Base-by-base conservation (phyloP, 1,140 invertebrate species). In the Brachionus paranguensis region DNA sequence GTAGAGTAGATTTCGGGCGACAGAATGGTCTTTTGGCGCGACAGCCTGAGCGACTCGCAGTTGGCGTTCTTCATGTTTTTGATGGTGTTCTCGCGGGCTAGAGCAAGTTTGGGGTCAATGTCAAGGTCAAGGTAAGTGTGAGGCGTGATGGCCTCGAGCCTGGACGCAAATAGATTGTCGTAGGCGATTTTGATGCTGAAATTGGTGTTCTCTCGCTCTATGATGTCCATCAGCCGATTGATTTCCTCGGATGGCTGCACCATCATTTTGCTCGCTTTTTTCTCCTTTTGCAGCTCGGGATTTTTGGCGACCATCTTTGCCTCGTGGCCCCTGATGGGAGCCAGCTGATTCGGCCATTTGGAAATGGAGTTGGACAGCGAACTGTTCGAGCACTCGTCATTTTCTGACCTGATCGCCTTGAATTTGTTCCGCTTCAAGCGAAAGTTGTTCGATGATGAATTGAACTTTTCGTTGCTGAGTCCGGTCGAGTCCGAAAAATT, bases 181-280 rank as follows among this genome's bases (percentile, higher is more conserved):
- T 76, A 76, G 8, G 72, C 41, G 12, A 76, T 47, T 76, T 76
- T 76, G 43, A 76, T 50, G 27, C 72, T 76, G n/a, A 76, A 76
- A 53, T 76, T 76, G 12, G 72, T 76, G 45, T 76, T 76, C 50
- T 76, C 72, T 17, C 72, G 11, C 27, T 76, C 72, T 0, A 76
- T 76, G 24, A 76, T 76, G 43, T 76, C 72, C 72, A 76, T 76
- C 6, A 76, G 27, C 11, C 43, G 6, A 20, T 50, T 76, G 2
- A 47, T 76, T 50, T 76, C 43, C 8, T 50, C 20, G 6, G 41
- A 27, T 11, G 45, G 17, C 24, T 50, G 41, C 20, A 76, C 11
- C 6, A 29, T 4, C 11, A 47, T n/a, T 47, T 76, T 76, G 27
- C 33, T 76, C 0, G 24, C 5, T 43, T 72, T 72, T 41, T 72